Evolutionary conservation across 23 tunicate genomes (phyloP).

Genomic region (Clavelina lepadiformis): DNA sequence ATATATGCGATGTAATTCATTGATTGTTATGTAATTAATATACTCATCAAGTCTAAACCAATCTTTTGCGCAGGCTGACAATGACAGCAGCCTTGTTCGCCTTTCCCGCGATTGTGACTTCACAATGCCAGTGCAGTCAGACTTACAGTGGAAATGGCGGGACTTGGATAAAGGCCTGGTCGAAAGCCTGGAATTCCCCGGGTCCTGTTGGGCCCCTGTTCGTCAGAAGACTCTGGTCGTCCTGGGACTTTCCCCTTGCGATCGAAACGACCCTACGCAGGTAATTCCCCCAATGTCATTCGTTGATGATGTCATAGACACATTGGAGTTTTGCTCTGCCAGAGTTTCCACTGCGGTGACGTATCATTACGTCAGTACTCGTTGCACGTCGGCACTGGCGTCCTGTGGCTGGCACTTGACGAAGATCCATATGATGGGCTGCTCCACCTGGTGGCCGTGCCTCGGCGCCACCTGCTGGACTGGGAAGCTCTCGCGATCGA

Average conservation of each 20-base stretch:
- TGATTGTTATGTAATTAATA: background rate
- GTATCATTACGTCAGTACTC: constrained; percentile 28
- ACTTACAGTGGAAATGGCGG: constrained; percentile 32
- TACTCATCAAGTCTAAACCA: too few species aligned
- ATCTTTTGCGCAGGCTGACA: constrained; percentile 4
- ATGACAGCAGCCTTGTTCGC: background rate
- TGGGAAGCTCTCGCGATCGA: constrained; percentile 36
- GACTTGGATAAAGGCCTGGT: constrained; percentile 8
- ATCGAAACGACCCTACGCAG: constrained; percentile 12
- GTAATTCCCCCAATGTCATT: background rate
- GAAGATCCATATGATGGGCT: background rate
- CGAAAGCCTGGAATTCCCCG: constrained; percentile 12
- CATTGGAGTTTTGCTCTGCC: background rate
- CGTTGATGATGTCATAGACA: background rate
- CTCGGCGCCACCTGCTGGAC: constrained; percentile 6
- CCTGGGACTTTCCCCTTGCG: constrained; percentile 16
- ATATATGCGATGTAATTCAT: background rate
- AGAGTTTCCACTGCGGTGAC: constrained; percentile 67
- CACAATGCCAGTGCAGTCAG: background rate
- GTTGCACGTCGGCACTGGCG: constrained; percentile 32
- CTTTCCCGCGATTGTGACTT: background rate
- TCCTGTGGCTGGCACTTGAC: constrained; percentile 23
- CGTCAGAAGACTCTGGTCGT: background rate
- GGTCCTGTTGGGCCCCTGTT: constrained; percentile 23
- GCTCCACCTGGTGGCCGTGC: constrained; percentile 18